Percentiles rank a stretch among this genome's conserved stretches.
Conservation (phyloP, 2,797 vertebrate species). For the Lepidocolaptes lacrymiger region DNA sequence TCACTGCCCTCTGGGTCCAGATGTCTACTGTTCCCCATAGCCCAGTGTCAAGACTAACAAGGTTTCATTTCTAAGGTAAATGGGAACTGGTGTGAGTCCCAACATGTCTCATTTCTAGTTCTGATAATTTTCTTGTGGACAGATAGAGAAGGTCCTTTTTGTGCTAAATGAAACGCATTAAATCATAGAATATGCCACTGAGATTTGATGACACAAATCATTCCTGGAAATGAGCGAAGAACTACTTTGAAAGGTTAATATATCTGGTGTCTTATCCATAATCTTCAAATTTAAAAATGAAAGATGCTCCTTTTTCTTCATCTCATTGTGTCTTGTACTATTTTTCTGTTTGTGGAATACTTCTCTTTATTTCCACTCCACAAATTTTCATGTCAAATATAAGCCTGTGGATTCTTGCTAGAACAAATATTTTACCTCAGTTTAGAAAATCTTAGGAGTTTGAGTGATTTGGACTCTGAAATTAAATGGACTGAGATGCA, state of each 20-base stretch:
- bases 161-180: background rate
- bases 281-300: constrained; percentile 1
- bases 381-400: background rate
- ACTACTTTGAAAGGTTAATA: background rate
- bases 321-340: background rate
- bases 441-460: background rate
- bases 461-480: background rate
- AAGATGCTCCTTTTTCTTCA: background rate
- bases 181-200: background rate
- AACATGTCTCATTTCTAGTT: background rate
- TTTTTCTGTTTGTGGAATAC: background rate
- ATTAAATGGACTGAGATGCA: background rate
- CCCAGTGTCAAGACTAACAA: background rate
- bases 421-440: background rate
- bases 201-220: background rate
- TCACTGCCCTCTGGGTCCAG: background rate
- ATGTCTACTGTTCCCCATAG: background rate
- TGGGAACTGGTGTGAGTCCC: background rate
- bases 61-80: background rate
- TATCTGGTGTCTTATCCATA: background rate
- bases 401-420: background rate
- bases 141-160: background rate
- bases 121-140: background rate
- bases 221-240: background rate
- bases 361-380: background rate